Evolutionary conservation across 2,888 invertebrate genomes (phyloP), one percentile per base, ranked within the genome.

Genomic region (Iphiclides podalirius): DNA sequence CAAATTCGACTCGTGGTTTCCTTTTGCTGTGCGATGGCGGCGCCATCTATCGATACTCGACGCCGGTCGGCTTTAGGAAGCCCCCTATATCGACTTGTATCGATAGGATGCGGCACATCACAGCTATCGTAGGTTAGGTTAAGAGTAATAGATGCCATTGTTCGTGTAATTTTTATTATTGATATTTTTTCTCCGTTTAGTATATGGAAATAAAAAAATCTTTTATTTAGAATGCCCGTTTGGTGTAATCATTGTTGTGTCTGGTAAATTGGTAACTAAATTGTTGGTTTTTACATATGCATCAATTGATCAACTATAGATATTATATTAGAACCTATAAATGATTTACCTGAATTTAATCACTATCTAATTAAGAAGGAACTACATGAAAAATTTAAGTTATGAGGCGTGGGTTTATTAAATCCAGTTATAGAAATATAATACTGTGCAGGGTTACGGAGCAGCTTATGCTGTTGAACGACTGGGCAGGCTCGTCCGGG

Each of bases 91-190:
- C 39, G n/a, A n/a, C n/a, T n/a, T n/a, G n/a, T n/a, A 26, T 49
- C 37, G 42, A 23, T 46, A 41, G 17, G 26, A 44, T 15, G 15
- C 37, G 17, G 28, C 15, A 33, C 14, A n/a, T 31, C 35, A 14
- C 34, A 41, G 33, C 42, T 46, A 38, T 44, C 41, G 41, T 49
- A 53, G 42, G 39, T 52, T 75, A 69, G 68, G 66, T 57, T 77
- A 71, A 71, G 47, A 9, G 53, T 55, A 53, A 70, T 79, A 79
- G 74, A 82, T 81, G 83, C 82, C 83, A 84, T 85, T 72, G 78
- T 80, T 77, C 66, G 68, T 80, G 76, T 81, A 76, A 74, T 73
- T 75, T 79, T 78, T 75, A 75, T 60, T 60, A 59, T 62, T 59
- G 58, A 57, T 75, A 73, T 77, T 48, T 48, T 75, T 76, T 79